Evolutionary conservation across 2,888 invertebrate genomes (phyloP), one percentile per base, ranked within the genome.

Genomic region (Beris morrisii): DNA sequence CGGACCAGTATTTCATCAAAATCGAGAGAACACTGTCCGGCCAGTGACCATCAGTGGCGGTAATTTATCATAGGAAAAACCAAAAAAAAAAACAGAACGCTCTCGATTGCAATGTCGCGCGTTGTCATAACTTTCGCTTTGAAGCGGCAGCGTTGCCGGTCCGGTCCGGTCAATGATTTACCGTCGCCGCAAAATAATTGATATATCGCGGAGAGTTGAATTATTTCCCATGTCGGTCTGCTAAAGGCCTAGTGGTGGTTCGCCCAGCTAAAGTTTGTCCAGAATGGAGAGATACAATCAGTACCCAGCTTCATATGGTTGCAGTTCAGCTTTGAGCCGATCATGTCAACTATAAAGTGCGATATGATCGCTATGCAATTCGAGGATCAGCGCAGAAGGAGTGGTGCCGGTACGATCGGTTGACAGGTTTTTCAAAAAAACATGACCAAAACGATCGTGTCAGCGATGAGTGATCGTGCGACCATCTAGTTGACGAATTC

Each of bases 111-210:
- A 15, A 59, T 59, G 59, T 59, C 50, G 32, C 32, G 48, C 32
- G 31, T 59, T 59, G 59, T 59, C 59, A 59, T 59, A 59, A 59
- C 13, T 59, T 30, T 11, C 44, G 32, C 54, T 22, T 59, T 31
- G 59, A 59, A 12, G 38, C 11, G 2, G 38, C 43, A 7, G 43
- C 38, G 31, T 22, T 22, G 22, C 22, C 31, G 45, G 30, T 12
- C 7, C 31, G 45, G 30, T 12, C 7, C 58, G 38, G 7, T 38
- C 38, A 38, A 38, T 38, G 58, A 58, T 58, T 45, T 58, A 58
- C 22, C 38, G 28, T 11, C 31, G 45, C 12, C 12, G 58, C 15
- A 12, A 46, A 44, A 32, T 58, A 45, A 58, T 58, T 58, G 58
- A 58, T 58, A 58, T 45, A 58, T 58, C 44, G 44, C 28, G 58